Evolutionary conservation across 2,888 invertebrate genomes (phyloP).

Genomic region (Caenorhabditis japonica): DNA sequence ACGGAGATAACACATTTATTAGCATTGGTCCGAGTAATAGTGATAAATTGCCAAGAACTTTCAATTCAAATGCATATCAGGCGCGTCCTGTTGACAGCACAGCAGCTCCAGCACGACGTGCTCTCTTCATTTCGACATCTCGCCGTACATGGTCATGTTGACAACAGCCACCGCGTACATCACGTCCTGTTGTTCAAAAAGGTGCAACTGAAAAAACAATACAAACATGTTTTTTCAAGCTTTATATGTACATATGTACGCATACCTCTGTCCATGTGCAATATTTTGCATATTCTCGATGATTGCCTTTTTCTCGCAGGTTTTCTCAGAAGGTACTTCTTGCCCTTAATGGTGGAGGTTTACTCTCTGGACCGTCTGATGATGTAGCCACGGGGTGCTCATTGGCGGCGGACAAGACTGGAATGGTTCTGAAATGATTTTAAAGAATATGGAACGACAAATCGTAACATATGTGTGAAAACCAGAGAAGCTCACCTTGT

Average conservation of each 20-base stretch:
- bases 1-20: background rate
- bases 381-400: conserved; percentile 20
- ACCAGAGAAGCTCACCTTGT: too few species aligned
- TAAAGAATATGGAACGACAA: background rate
- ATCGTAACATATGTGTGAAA: too few species aligned
- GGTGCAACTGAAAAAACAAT: conserved; percentile 58
- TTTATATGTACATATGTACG: too few species aligned
- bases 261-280: conserved; percentile 60
- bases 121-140: conserved; percentile 48
- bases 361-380: conserved; percentile 2
- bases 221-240: background rate
- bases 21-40: conserved; percentile 20
- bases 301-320: conserved; percentile 49
- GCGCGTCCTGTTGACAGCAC: conserved; percentile 48
- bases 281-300: conserved; percentile 69
- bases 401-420: conserved; percentile 14
- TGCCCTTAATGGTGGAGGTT: background rate
- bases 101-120: conserved; percentile 59
- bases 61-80: conserved; percentile 37
- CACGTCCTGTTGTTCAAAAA: conserved; percentile 65
- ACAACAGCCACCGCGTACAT: conserved; percentile 58
- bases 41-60: conserved; percentile 29
- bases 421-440: conserved; percentile 28
- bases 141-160: conserved; percentile 52
- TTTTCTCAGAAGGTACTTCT: background rate